These are phyloP conservation scores for Megalurothrips usitatus DNA, from an alignment of 2,888 invertebrate species.

Conservation along the genomic window DNA sequence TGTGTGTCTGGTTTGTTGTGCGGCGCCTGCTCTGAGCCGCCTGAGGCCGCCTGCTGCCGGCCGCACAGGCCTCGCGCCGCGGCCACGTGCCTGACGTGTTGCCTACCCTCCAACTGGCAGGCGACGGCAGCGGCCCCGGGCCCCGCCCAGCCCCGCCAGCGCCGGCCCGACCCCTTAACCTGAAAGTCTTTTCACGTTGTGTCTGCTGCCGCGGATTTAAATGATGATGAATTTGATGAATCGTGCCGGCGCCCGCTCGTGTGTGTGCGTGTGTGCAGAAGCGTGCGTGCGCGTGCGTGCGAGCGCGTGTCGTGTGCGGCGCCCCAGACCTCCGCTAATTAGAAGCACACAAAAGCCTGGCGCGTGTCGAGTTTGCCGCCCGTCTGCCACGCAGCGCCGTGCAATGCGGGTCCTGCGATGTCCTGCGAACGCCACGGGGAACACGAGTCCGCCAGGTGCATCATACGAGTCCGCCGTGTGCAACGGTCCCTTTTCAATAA, in stretches of 20 bases:
- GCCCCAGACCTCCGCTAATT: too few species aligned
- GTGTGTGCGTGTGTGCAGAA: too few species aligned
- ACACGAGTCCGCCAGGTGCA: too few species aligned
- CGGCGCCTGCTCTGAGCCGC: background rate
- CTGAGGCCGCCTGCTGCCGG: background rate
- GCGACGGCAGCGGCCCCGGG: background rate
- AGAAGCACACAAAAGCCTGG: too few species aligned
- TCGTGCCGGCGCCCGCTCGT: background rate
- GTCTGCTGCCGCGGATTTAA: background rate
- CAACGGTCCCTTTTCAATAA: too few species aligned
- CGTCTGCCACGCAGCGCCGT: too few species aligned
- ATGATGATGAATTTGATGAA: background rate
- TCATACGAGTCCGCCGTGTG: too few species aligned
- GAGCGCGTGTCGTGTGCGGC: too few species aligned
- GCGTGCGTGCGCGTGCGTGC: too few species aligned
- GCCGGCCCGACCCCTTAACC: background rate
- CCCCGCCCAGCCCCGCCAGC: background rate
- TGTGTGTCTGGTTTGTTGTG: background rate
- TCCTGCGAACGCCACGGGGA: too few species aligned
- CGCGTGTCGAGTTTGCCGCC: too few species aligned
- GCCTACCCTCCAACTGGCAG: background rate
- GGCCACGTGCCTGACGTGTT: background rate
- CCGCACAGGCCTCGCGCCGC: background rate
- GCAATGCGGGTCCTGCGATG: too few species aligned
- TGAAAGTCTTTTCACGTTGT: background rate